These are phyloP conservation scores for Ophion ventricosus DNA, from an alignment of 2,888 invertebrate genomes.

Conservation along the genomic window DNA sequence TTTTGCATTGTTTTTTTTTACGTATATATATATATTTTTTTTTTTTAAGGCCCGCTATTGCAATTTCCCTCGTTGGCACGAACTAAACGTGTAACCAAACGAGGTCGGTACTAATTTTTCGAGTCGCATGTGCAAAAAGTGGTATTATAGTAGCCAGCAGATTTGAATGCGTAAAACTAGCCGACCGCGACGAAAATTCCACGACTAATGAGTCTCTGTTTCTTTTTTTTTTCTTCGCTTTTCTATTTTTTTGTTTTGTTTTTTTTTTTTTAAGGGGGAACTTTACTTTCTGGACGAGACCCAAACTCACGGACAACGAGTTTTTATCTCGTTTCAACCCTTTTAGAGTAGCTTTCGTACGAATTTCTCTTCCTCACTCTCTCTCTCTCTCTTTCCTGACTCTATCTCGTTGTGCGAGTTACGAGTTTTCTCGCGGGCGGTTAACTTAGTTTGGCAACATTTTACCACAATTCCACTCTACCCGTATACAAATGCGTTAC, in stretches of 20 bases:
- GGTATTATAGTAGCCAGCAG: slow-evolving; percentile 30
- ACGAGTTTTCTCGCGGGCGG: slow-evolving; percentile 51
- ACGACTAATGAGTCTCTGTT: slow-evolving; percentile 45
- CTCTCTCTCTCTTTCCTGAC: slow-evolving; percentile 18
- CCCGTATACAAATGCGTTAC: slow-evolving; percentile 30
- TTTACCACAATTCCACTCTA: slow-evolving; percentile 47
- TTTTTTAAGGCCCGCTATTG: background rate
- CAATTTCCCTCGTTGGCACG: background rate
- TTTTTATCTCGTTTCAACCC: slow-evolving; percentile 48
- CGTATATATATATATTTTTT: background rate
- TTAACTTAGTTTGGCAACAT: slow-evolving; percentile 61
- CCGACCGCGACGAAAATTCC: slow-evolving; percentile 43
- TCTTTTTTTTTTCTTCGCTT: background rate
- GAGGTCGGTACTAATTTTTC: slow-evolving; percentile 24
- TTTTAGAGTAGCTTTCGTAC: slow-evolving; percentile 23
- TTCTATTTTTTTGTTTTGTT: slow-evolving; percentile 1
- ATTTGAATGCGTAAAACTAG: slow-evolving; percentile 32
- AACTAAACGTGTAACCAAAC: slow-evolving; percentile 17
- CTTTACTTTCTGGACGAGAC: slow-evolving; percentile 50
- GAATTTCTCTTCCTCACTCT: slow-evolving; percentile 2
- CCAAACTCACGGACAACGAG: slow-evolving; percentile 47
- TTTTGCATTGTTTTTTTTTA: background rate
- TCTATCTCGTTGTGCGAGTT: slow-evolving; percentile 15
- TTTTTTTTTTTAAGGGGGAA: slow-evolving; percentile 23
- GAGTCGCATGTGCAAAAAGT: slow-evolving; percentile 39